Conservation (phyloP, 2,888 invertebrate species). For the Phania funesta region DNA sequence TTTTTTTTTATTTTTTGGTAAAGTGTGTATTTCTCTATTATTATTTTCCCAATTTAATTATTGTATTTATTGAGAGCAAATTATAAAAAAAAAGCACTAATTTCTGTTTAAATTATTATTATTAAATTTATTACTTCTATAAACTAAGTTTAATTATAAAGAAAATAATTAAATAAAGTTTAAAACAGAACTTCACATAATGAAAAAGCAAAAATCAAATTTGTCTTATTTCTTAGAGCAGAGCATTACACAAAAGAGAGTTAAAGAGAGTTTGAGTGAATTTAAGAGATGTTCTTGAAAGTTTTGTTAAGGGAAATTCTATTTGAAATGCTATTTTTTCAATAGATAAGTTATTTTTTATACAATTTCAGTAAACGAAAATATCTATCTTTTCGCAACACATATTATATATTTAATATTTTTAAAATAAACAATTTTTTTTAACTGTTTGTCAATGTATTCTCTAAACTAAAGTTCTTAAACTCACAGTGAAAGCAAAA, state of each 20-base stretch:
- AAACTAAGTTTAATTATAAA: slow-evolving; percentile 57
- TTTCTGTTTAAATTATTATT: slow-evolving; percentile 58
- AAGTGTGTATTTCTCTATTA: slow-evolving; percentile 41
- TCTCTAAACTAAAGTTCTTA: too few species aligned
- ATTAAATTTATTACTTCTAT: slow-evolving; percentile 58
- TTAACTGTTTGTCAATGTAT: too few species aligned
- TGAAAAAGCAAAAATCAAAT: slow-evolving; percentile 58
- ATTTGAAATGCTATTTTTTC: neutral
- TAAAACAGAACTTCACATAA: slow-evolving; percentile 54
- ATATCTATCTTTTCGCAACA: too few species aligned
- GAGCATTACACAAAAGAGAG: slow-evolving; percentile 50
- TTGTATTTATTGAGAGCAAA: slow-evolving; percentile 57
- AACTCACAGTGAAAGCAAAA: too few species aligned
- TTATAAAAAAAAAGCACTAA: slow-evolving; percentile 47
- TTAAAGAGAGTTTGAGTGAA: slow-evolving; percentile 20
- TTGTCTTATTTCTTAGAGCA: slow-evolving; percentile 50
- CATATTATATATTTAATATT: too few species aligned
- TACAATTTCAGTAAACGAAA: too few species aligned
- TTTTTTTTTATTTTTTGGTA: slow-evolving; percentile 38
- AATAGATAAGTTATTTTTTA: neutral
- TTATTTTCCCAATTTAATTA: slow-evolving; percentile 23
- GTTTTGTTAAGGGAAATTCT: slow-evolving; percentile 2
- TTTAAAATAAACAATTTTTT: too few species aligned
- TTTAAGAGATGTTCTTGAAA: slow-evolving; percentile 50
- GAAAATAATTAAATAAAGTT: slow-evolving; percentile 57